Percentiles rank a stretch among this genome's conserved stretches.
Conservation (phyloP, 2,888 invertebrate genomes). For the Perithous albicinctus region DNA sequence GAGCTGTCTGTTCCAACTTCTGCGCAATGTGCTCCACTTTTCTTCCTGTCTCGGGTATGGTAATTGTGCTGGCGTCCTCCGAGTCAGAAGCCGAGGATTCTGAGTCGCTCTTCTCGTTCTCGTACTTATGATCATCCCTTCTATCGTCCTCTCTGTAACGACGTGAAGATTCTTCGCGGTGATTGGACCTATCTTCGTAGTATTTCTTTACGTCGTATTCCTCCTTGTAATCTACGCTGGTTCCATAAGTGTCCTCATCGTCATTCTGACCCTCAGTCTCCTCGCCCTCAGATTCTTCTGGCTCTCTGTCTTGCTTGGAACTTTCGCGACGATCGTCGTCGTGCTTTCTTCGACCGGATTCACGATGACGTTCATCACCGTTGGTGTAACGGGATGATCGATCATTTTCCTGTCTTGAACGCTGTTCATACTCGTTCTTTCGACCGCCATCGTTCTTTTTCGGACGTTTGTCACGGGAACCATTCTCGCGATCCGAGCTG, state of each 20-base stretch:
- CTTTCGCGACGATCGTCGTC: slow-evolving; percentile 69
- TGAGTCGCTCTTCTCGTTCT: slow-evolving; percentile 78
- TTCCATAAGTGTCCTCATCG: slow-evolving; percentile 70
- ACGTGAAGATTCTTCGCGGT: slow-evolving; percentile 44
- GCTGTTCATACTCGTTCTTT: slow-evolving; percentile 77
- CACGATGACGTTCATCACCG: slow-evolving; percentile 58
- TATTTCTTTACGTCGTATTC: slow-evolving; percentile 76
- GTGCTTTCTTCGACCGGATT: slow-evolving; percentile 46
- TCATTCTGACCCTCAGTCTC: slow-evolving; percentile 76
- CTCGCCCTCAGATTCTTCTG: slow-evolving; percentile 79
- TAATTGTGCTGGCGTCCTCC: slow-evolving; percentile 82
- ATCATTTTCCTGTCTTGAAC: slow-evolving; percentile 53
- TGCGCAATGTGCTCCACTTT: slow-evolving; percentile 84
- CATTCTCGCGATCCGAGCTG: slow-evolving; percentile 58
- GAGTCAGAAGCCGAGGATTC: slow-evolving; percentile 78
- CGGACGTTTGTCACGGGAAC: slow-evolving; percentile 58
- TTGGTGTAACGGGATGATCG: slow-evolving; percentile 58
- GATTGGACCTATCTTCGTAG: slow-evolving; percentile 72
- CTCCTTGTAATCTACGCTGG: slow-evolving; percentile 44
- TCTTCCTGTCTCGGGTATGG: slow-evolving; percentile 81
- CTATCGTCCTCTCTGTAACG: slow-evolving; percentile 58
- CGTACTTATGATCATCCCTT: slow-evolving; percentile 76
- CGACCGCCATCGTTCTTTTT: slow-evolving; percentile 57
- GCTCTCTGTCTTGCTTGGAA: slow-evolving; percentile 69
- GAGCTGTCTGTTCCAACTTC: slow-evolving; percentile 83